Evolutionary conservation across 2,113 vertebrate genomes (phyloP).

Genomic region (Tragulus kanchil): DNA sequence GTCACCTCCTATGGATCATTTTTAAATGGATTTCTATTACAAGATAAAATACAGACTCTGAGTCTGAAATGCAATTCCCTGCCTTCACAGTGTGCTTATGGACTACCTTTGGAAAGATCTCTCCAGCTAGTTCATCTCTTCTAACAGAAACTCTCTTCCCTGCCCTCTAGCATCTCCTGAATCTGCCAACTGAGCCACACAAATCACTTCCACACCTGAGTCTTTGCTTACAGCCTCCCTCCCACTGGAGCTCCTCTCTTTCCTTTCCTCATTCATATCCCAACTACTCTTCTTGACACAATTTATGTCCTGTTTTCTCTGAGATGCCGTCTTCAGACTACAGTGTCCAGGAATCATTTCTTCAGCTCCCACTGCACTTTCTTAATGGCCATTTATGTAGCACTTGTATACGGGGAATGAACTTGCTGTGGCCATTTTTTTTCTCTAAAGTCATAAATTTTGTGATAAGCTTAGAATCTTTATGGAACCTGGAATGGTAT

Average conservation of each 20-base stretch:
- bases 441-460: not conserved
- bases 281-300: not conserved
- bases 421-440: not conserved
- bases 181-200: not conserved
- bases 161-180: fast-evolving
- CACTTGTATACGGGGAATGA: not conserved
- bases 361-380: not conserved
- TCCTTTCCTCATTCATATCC: not conserved
- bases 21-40: conserved; percentile 2
- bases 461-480: not conserved
- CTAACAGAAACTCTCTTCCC: not conserved
- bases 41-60: not conserved
- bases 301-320: not conserved
- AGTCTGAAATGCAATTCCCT: not conserved
- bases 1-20: not conserved
- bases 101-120: not conserved
- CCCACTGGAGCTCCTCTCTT: not conserved
- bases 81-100: not conserved
- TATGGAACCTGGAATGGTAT: not conserved
- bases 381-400: not conserved
- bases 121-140: not conserved
- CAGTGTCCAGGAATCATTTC: not conserved
- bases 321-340: not conserved
- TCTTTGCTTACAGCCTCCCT: not conserved
- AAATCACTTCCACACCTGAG: not conserved